Conservation (phyloP, 2,113 vertebrate species). For the Gasterosteus nipponicus region DNA sequence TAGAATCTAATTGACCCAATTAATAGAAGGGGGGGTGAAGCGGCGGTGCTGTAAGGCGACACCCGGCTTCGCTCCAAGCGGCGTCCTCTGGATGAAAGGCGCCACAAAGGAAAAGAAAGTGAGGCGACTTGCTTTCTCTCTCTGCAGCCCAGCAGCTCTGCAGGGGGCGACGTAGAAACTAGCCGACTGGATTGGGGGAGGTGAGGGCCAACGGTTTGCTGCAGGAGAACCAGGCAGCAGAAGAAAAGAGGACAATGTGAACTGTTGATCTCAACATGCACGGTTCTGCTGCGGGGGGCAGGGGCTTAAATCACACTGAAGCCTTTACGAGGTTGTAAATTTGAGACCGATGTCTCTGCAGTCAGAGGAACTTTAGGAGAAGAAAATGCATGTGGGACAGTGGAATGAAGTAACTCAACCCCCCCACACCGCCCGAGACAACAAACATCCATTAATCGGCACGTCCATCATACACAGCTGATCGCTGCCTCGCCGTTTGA, state of each 20-base stretch:
- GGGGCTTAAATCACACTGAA: conserved; percentile 77
- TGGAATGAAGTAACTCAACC: conserved; percentile 72
- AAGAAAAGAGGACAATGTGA: not conserved
- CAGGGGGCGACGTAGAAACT: conserved; percentile 50
- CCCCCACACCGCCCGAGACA: not conserved
- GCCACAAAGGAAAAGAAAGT: conserved; percentile 48
- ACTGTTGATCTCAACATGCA: conserved; percentile 4
- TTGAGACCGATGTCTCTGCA: conserved; percentile 62
- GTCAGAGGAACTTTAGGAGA: conserved; percentile 65
- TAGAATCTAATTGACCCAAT: conserved; percentile 71
- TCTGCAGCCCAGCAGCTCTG: conserved; percentile 60
- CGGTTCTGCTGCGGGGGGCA: too few relatives aligned
- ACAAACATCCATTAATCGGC: conserved; percentile 68
- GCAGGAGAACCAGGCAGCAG: conserved; percentile 16
- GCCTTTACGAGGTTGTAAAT: conserved; percentile 79
- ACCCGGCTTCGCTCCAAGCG: conserved; percentile 62
- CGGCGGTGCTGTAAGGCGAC: conserved; percentile 59
- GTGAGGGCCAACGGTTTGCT: conserved; percentile 5
- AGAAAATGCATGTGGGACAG: conserved; percentile 56
- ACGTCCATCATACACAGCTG: conserved; percentile 67
- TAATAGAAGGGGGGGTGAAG: conserved; percentile 45
- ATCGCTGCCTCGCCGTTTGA: conserved; percentile 49
- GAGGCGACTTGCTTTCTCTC: conserved; percentile 45
- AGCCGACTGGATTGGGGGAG: conserved; percentile 43
- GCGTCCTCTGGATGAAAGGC: conserved; percentile 39